Conservation (phyloP, 2,113 vertebrate genomes). For the Tragelaphus imberbis region DNA sequence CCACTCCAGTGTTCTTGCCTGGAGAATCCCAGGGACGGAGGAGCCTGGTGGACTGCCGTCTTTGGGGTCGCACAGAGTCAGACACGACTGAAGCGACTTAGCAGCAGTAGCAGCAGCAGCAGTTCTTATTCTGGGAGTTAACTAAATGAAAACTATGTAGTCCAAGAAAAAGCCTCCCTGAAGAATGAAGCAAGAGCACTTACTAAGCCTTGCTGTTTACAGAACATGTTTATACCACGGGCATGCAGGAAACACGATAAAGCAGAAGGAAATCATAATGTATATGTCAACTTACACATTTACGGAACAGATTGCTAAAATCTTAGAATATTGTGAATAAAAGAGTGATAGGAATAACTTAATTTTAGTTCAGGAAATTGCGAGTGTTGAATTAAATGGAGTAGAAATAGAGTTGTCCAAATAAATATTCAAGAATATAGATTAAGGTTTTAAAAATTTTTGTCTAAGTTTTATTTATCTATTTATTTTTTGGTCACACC, state of each 20-base stretch:
- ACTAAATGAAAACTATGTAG: neutral
- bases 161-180: neutral
- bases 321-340: neutral
- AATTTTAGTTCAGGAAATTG: neutral
- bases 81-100: no score
- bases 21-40: no score
- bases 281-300: neutral
- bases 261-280: neutral
- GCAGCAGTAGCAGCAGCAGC: no score
- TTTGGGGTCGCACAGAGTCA: no score
- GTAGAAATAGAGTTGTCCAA: neutral
- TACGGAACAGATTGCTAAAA: neutral
- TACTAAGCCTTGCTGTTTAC: neutral
- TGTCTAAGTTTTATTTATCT: neutral
- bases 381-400: neutral
- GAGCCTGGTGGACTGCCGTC: no score
- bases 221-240: neutral
- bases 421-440: neutral
- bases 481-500: neutral
- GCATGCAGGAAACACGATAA: no score
- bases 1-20: no score
- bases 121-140: neutral
- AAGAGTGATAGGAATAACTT: neutral
- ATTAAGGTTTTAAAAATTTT: neutral
- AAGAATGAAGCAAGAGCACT: neutral